These are phyloP conservation scores for Mus musculus DNA, from an alignment of 2,113 vertebrate genomes.

Conservation along the genomic window GRCm39 chr6:40422001-40422500, in stretches of 20 bases:
- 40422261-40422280: background rate
- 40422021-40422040: no score
- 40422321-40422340: background rate
- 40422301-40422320: background rate
- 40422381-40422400: background rate
- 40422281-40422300: background rate
- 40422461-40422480: background rate
- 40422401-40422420: background rate
- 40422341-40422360: background rate
- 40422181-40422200: background rate
- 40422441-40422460: background rate
- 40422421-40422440: background rate
- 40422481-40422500: background rate
- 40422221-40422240: conserved; percentile 41
- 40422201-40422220: background rate
- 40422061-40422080: background rate
- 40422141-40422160: background rate
- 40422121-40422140: background rate
- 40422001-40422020: no score
- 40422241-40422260: background rate
- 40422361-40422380: background rate
- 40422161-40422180: background rate
- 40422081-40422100: background rate
- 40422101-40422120: background rate
- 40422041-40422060: background rate